Base-by-base conservation (phyloP, 1,140 invertebrate species). In the Procambarus clarkii region DNA sequence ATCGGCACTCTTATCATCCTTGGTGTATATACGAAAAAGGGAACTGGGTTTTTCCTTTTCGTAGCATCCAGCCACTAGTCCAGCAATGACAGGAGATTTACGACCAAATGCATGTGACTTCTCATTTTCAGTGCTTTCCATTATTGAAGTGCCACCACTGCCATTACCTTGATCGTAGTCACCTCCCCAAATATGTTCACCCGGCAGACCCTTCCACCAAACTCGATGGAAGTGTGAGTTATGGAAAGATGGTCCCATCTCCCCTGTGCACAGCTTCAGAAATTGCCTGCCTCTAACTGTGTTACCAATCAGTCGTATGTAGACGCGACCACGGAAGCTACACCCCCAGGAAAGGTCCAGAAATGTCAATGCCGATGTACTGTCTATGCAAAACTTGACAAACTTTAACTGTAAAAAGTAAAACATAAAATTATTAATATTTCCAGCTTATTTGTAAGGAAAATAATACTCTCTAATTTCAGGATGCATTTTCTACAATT, bases 1-100 rank as follows among this genome's bases (percentile, higher is more conserved):
- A 11, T 15, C 71, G 3, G 3, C 58, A 50, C 82, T 64, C 13
- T 60, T 50, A 0, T 45, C 18, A 24, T 54, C 74, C 50, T 69
- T 81, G 15, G 88, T 90, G 45, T 85, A 90, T 15, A 90, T 90
- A 21, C 81, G 81, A 58, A 90, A 90, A 24, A 90, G 24, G 5
- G 88, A 64, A 46, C 88, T 85, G 0, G 60, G 11, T 2, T 64
- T 9, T n/a, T 85, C 46, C 50, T 85, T 83, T 44, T 84, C 81
- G 50, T 90, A 90, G 48, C 80, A 46, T 21, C 88, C 88, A 3
- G 88, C 88, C n/a, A 90, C 88, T 45, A 90, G 54, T 11, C 88
- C 88, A 58, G 71, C 46, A 46, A 34, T 64, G 69, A 90, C 60
- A 5, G 81, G 81, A 21, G 81, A 44, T 45, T 50, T 45, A 4